Base-by-base conservation (phyloP, 2,113 vertebrate species). In the Lophura nycthemera region DNA sequence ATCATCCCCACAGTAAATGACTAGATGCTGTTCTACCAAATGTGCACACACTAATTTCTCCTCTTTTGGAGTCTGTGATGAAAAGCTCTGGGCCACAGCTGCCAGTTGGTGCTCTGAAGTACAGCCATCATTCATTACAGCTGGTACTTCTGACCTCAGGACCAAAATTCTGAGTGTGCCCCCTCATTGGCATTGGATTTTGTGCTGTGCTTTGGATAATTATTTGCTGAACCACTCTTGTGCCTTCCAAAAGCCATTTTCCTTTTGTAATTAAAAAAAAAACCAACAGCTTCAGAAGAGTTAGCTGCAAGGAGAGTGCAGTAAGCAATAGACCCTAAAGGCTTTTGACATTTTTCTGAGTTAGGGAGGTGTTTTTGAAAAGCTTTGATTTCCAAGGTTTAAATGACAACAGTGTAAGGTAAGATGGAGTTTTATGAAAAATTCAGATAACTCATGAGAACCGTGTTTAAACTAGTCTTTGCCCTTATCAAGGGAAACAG, bases 181-280 rank as follows among this genome's bases (percentile, higher is more conserved):
- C 56, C 60, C 74, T 80, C 29, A 60, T 66, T 2, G 6, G 78
- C 30, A 6, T 34, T 34, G 50, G 72, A 83, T 47, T 90, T 94
- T 89, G 16, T 32, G 80, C 6, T 69, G 40, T 85, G 88, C 90
- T 90, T 5, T 5, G 93, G 94, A 94, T 50, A 57, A 76, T 87
- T 87, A 96, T 97, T 95, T 93, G 88, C 94, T 95, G 92, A 96
- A 96, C 90, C 79, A 57, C 83, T 86, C 81, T 27, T 42, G 74
- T 80, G 79, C 67, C 75, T 95, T 96, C 88, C 25, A 40, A 93
- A 86, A 66, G 40, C 45, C 64, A 27, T 93, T 81, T 80, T 78
- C 73, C 60, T 86, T 85, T 84, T 86, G 60, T 83, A 94, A 95
- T 96, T 93, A 30, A 69, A 74, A 81, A 60, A n/a, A 47, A 20